phyloP scores from a whole-genome alignment of 2,113 vertebrate genomes.

The Diglossa brunneiventris region DNA sequence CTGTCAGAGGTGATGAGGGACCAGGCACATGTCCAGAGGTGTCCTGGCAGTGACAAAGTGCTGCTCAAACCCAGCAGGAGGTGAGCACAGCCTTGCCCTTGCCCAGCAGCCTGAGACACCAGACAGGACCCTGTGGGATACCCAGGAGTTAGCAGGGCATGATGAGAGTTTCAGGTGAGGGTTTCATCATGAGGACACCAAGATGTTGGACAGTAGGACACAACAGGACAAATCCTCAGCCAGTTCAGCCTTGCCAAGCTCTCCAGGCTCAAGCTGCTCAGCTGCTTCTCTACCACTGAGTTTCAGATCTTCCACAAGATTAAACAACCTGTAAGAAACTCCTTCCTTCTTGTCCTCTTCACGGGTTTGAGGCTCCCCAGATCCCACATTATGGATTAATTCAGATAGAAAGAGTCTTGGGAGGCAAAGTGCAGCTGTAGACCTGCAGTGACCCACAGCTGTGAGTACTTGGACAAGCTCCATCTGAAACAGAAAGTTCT shows the following conservation, averaged over 20 bases:
- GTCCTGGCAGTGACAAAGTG: not conserved
- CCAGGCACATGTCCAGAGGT: accelerated
- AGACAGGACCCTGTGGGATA: not conserved
- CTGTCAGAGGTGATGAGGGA: not conserved
- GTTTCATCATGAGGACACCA: too few species aligned
- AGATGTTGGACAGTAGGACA: not conserved
- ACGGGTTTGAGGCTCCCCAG: not conserved
- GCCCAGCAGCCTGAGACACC: not conserved
- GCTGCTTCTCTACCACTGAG: not conserved
- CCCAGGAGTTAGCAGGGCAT: not conserved
- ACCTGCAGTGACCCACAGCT: not conserved
- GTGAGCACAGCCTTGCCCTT: accelerated
- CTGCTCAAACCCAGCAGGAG: not conserved
- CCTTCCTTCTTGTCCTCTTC: not conserved
- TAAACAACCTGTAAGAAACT: not conserved
- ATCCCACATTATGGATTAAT: not conserved
- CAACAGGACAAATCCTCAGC: not conserved
- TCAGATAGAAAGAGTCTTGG: not conserved
- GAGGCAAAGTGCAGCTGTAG: not conserved
- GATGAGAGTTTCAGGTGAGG: too few species aligned
- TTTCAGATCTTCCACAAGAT: not conserved
- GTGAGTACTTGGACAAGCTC: not conserved
- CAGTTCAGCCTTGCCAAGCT: not conserved
- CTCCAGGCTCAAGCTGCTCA: not conserved
- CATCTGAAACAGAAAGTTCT: not conserved